Conservation (phyloP, 2,888 invertebrate genomes). For the Mythimna pallens region DNA sequence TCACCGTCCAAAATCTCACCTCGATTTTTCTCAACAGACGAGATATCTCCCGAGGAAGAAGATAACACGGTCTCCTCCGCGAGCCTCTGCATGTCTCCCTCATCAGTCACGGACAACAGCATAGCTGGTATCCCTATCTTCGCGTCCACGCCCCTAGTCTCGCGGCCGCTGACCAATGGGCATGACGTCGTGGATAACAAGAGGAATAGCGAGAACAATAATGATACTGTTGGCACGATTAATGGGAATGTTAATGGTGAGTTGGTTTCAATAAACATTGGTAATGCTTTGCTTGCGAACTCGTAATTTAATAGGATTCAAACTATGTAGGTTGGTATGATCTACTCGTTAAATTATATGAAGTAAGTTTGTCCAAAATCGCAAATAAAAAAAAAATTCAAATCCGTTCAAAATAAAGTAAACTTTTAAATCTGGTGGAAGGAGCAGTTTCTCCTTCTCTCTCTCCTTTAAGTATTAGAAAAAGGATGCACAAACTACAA, state of each 20-base stretch:
- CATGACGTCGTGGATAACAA: slow-evolving; percentile 73
- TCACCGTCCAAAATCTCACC: background rate
- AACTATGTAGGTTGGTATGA: no score
- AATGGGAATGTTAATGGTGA: slow-evolving; percentile 78
- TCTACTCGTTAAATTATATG: no score
- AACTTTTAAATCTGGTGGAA: no score
- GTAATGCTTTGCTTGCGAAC: no score
- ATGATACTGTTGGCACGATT: slow-evolving; percentile 74
- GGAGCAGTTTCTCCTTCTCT: no score
- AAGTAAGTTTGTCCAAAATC: no score
- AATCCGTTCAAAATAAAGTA: no score
- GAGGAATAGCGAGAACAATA: slow-evolving; percentile 63
- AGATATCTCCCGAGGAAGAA: slow-evolving; percentile 78
- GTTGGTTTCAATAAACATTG: slow-evolving; percentile 30
- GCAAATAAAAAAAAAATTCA: no score
- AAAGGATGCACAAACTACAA: no score
- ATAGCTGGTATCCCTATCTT: slow-evolving; percentile 77
- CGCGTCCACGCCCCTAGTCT: slow-evolving; percentile 68
- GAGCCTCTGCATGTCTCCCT: slow-evolving; percentile 85
- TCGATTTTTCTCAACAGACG: slow-evolving; percentile 71
- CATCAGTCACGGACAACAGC: slow-evolving; percentile 53
- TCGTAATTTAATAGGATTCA: no score
- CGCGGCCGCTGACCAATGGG: slow-evolving; percentile 74
- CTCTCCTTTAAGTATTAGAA: no score
- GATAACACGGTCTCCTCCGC: slow-evolving; percentile 85